phyloP scores from a whole-genome alignment of 1,140 invertebrate genomes.

The Cydia strobilella region DNA sequence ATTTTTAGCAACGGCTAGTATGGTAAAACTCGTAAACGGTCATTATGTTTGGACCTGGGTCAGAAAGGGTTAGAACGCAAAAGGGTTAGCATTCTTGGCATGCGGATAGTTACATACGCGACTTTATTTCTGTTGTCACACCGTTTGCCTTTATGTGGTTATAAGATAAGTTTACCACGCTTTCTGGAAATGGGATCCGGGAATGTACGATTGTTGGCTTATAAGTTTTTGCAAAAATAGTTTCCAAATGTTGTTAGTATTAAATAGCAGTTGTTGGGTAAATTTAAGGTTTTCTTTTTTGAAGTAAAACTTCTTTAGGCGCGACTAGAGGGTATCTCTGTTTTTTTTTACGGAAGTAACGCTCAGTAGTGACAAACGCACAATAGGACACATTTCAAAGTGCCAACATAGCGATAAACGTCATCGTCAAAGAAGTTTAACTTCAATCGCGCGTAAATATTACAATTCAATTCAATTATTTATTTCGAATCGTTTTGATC shows the following conservation, averaged over 20 bases:
- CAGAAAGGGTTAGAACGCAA: constrained; percentile 9
- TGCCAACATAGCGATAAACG: too few relatives aligned
- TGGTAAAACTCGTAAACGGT: constrained; percentile 20
- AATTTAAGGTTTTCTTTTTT: too few relatives aligned
- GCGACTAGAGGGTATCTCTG: too few relatives aligned
- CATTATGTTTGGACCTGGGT: constrained; percentile 19
- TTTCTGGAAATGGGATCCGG: background rate
- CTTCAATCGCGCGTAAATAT: too few relatives aligned
- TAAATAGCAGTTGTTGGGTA: too few relatives aligned
- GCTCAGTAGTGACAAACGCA: too few relatives aligned
- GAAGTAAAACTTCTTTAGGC: too few relatives aligned
- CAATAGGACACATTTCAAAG: too few relatives aligned
- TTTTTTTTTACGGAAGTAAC: too few relatives aligned
- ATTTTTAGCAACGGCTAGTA: constrained; percentile 28
- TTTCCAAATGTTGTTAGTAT: background rate
- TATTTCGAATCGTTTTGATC: too few relatives aligned
- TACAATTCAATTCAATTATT: too few relatives aligned
- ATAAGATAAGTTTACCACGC: background rate
- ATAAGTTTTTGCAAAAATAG: background rate
- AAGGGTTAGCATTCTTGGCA: constrained; percentile 16
- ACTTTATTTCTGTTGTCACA: constrained; percentile 14
- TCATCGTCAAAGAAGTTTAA: too few relatives aligned
- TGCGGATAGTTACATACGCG: background rate
- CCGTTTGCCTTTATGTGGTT: background rate
- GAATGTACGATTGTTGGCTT: background rate